Evolutionary conservation across 2,113 vertebrate species (phyloP).

Genomic region (Rhinoderma darwinii): DNA sequence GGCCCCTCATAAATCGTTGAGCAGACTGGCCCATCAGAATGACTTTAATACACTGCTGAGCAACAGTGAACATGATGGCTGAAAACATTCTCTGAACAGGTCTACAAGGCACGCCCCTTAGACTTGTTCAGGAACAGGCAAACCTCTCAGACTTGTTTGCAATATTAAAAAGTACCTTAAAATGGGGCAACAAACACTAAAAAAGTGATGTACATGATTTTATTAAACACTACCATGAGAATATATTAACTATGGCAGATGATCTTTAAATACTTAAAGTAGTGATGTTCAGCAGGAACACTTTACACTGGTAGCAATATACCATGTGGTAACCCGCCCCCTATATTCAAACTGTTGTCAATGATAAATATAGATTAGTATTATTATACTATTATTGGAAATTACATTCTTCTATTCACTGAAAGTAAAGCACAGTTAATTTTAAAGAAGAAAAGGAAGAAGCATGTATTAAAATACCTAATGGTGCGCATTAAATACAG

Average conservation of each 20-base stretch:
- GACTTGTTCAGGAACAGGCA: background rate
- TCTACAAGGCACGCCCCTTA: background rate
- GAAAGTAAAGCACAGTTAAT: constrained; percentile 3
- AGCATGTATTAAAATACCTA: background rate
- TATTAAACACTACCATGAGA: background rate
- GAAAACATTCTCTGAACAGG: background rate
- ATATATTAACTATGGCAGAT: background rate
- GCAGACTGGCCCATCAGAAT: background rate
- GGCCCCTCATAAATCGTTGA: background rate
- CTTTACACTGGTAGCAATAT: background rate
- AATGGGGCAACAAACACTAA: background rate
- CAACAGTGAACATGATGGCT: background rate
- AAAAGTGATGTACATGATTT: background rate
- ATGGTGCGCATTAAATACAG: constrained; percentile 13
- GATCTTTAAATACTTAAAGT: too few species aligned
- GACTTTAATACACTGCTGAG: background rate
- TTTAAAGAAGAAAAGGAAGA: constrained; percentile 15
- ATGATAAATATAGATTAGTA: background rate
- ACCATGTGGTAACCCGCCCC: background rate
- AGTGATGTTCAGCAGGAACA: too few species aligned
- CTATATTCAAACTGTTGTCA: background rate
- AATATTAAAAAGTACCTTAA: background rate
- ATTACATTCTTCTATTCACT: background rate
- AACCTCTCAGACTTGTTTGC: background rate
- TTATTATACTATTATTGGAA: background rate